These are phyloP conservation scores for Pogonocherus hispidulus DNA, from an alignment of 2,888 invertebrate genomes.

Conservation along the genomic window DNA sequence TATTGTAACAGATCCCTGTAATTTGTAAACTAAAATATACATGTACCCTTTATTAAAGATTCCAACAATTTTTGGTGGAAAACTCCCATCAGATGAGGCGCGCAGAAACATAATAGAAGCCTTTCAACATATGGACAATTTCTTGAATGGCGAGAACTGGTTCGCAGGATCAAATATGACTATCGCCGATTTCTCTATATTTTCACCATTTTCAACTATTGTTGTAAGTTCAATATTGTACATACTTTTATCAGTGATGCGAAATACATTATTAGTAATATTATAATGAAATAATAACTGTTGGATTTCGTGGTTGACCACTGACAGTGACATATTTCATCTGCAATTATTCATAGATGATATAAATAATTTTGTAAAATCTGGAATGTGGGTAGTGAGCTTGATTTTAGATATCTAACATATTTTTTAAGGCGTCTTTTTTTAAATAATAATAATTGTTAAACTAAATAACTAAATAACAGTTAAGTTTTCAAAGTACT, in stretches of 20 bases:
- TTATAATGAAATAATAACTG: too few species aligned
- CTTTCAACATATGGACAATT: slow-evolving; percentile 72
- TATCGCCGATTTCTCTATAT: slow-evolving; percentile 78
- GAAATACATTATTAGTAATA: too few species aligned
- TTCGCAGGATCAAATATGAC: slow-evolving; percentile 79
- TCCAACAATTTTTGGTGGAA: slow-evolving; percentile 53
- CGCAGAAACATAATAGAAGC: slow-evolving; percentile 73
- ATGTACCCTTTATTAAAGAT: slow-evolving; percentile 46
- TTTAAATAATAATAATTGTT: too few species aligned
- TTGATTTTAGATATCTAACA: too few species aligned
- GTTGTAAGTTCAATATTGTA: slow-evolving; percentile 68
- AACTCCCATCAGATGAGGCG: slow-evolving; percentile 51
- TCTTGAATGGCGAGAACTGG: slow-evolving; percentile 74
- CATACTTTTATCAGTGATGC: background rate
- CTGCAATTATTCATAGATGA: background rate
- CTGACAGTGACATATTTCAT: background rate
- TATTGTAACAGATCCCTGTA: too few species aligned
- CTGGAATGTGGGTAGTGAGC: too few species aligned
- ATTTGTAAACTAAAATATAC: background rate
- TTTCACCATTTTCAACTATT: slow-evolving; percentile 74
- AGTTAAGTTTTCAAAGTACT: too few species aligned
- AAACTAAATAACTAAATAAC: too few species aligned
- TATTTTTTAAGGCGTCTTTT: too few species aligned
- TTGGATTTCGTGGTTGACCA: too few species aligned
- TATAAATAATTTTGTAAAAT: too few species aligned